Evolutionary conservation across 2,888 invertebrate genomes (phyloP).

Genomic region (Phyto melanocephala): DNA sequence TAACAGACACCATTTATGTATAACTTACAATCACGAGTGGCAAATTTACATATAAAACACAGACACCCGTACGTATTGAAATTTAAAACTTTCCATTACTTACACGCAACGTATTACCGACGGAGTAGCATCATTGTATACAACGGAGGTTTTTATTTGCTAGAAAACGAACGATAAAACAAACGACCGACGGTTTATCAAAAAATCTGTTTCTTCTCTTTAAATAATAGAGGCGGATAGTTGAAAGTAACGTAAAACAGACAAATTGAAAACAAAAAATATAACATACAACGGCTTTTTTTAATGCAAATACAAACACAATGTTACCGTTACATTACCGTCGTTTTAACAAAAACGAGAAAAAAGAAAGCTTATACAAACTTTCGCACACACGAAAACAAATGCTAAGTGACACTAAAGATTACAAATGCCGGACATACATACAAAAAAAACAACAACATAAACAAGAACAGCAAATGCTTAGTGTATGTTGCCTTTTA

Average conservation of each 20-base stretch:
- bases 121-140: constrained; percentile 1
- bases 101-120: constrained; percentile 41
- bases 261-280: not conserved
- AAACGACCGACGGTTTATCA: constrained; percentile 34
- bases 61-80: not conserved
- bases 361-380: not conserved
- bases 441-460: constrained; percentile 4
- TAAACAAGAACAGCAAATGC: not conserved
- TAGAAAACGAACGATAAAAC: not conserved
- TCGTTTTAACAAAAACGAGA: constrained; percentile 1
- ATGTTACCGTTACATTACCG: constrained; percentile 31
- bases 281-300: constrained; percentile 33
- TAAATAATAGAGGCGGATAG: constrained; percentile 12
- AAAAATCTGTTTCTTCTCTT: not conserved
- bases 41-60: not conserved
- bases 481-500: not conserved
- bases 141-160: not conserved
- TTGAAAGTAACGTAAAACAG: not conserved
- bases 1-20: not conserved
- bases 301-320: constrained; percentile 10
- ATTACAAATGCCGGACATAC: constrained; percentile 35
- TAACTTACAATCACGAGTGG: not conserved
- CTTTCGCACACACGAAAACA: constrained; percentile 3
- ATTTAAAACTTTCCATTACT: constrained; percentile 17
- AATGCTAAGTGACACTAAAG: constrained; percentile 13